These are phyloP conservation scores for Melitaea cinxia DNA, from an alignment of 1,140 invertebrate species.

Conservation along the genomic window DNA sequence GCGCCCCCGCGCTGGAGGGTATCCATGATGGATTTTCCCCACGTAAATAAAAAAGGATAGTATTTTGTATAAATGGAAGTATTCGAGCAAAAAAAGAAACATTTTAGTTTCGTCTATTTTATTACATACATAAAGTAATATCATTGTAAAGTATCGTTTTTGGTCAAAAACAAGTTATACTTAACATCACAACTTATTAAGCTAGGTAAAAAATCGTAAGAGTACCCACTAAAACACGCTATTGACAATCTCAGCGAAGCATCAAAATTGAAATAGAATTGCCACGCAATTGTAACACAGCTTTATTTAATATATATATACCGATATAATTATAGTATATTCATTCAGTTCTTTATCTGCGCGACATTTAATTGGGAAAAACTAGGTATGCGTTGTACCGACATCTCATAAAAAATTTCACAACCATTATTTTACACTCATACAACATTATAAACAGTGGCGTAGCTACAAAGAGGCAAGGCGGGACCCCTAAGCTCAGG, in stretches of 20 bases:
- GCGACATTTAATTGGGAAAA: constrained; percentile 6
- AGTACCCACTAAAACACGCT: neutral
- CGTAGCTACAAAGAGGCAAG: too few relatives aligned
- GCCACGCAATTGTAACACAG: constrained; percentile 6
- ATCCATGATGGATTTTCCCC: too few relatives aligned
- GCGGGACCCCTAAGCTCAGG: too few relatives aligned
- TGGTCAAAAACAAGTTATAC: constrained; percentile 31
- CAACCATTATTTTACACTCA: constrained; percentile 34
- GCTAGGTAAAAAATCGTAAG: constrained; percentile 6
- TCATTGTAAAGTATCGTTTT: constrained; percentile 32
- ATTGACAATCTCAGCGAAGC: constrained; percentile 12
- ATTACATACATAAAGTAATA: constrained; percentile 35
- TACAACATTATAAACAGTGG: constrained; percentile 24
- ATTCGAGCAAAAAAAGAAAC: neutral
- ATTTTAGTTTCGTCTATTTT: constrained; percentile 26
- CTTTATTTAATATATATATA: constrained; percentile 10
- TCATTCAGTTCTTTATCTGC: neutral
- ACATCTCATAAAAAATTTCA: constrained; percentile 27
- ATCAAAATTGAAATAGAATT: constrained; percentile 11
- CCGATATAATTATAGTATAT: constrained; percentile 6
- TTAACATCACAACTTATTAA: constrained; percentile 11
- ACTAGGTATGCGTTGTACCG: constrained; percentile 15
- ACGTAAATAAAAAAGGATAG: too few relatives aligned
- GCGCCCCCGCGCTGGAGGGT: too few relatives aligned
- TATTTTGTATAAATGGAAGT: neutral